Evolutionary conservation across 1,140 invertebrate genomes (phyloP).

Genomic region (honey bee (Apis mellifera)): Amel_HAv3.1 CM009945.2:6745501-6746000

Average conservation of each 20-base stretch:
- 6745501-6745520: slow-evolving; percentile 24
- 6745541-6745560: slow-evolving; percentile 68
- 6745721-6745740: neutral
- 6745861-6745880: no score
- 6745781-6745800: no score
- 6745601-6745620: neutral
- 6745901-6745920: no score
- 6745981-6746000: no score
- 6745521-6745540: slow-evolving; percentile 67
- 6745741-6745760: neutral
- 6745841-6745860: no score
- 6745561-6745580: slow-evolving; percentile 58
- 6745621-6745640: slow-evolving; percentile 21
- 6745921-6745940: no score
- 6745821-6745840: no score
- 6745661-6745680: slow-evolving; percentile 35
- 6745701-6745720: neutral
- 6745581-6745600: slow-evolving; percentile 29
- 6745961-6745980: no score
- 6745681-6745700: slow-evolving; percentile 23
- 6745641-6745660: slow-evolving; percentile 19
- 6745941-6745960: no score
- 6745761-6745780: no score
- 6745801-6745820: no score
- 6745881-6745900: no score